Conservation (phyloP, 2,113 vertebrate genomes). For the Cheirogaleus medius region DNA sequence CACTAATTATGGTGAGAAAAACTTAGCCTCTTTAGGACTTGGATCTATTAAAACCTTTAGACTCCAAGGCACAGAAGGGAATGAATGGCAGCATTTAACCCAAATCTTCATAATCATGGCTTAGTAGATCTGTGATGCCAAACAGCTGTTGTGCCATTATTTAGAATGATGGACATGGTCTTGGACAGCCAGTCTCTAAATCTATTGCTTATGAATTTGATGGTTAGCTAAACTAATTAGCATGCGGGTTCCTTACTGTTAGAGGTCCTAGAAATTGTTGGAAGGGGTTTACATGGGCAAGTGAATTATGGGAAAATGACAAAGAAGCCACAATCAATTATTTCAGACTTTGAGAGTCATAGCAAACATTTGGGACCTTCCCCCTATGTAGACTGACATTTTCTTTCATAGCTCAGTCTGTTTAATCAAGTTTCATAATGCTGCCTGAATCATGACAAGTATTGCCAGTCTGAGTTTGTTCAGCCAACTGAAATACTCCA, state of each 20-base stretch:
- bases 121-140: conserved; percentile 35
- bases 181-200: conserved; percentile 45
- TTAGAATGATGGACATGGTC: conserved; percentile 16
- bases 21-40: background rate
- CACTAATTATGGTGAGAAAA: background rate
- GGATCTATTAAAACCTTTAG: background rate
- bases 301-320: background rate
- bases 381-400: background rate
- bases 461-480: conserved; percentile 20
- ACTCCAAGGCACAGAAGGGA: background rate
- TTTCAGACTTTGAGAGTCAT: conserved; percentile 4
- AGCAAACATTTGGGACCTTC: conserved; percentile 33
- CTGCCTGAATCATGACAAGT: background rate
- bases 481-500: conserved; percentile 19
- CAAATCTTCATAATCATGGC: background rate
- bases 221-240: conserved; percentile 41
- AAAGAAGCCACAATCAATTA: background rate
- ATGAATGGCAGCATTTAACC: background rate
- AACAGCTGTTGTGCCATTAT: background rate
- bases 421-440: conserved; percentile 45
- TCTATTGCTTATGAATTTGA: conserved; percentile 34
- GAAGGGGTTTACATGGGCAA: background rate
- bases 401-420: conserved; percentile 36
- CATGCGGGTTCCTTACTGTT: background rate
- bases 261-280: background rate